Evolutionary conservation across 2,888 invertebrate genomes (phyloP).

Genomic region (Nymphalis urticae): DNA sequence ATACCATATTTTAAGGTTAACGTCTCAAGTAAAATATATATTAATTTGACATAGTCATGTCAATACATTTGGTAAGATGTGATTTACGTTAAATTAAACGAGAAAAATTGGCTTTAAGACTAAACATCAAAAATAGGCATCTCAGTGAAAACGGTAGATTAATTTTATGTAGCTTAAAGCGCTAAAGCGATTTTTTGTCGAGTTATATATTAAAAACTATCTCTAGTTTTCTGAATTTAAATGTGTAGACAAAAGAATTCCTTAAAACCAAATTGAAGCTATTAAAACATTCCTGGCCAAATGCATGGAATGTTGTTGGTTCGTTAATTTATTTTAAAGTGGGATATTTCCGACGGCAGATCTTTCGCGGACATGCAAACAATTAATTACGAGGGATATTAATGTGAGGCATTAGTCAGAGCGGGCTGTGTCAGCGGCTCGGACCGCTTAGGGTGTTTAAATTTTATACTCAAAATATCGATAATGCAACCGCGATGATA

Average conservation of each 20-base stretch:
- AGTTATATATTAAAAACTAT: not conserved
- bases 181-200: too few relatives aligned
- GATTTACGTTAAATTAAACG: too few relatives aligned
- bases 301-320: conserved; percentile 39
- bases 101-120: too few relatives aligned
- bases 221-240: not conserved
- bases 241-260: conserved; percentile 24
- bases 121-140: too few relatives aligned
- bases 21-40: too few relatives aligned
- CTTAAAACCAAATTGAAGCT: conserved; percentile 26
- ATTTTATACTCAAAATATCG: conserved; percentile 37
- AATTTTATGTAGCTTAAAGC: too few relatives aligned
- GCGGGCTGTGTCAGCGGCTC: conserved; percentile 65
- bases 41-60: too few relatives aligned
- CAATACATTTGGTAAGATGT: too few relatives aligned
- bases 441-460: conserved; percentile 36
- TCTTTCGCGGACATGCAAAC: conserved; percentile 78
- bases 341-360: conserved; percentile 68
- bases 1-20: not conserved
- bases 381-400: conserved; percentile 81
- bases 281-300: conserved; percentile 33
- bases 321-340: conserved; percentile 69
- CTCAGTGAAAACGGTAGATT: too few relatives aligned
- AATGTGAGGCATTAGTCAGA: conserved; percentile 79
- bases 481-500: conserved; percentile 31